Base-by-base conservation (phyloP, 2,797 vertebrate genomes). In the Hoplostethus mediterraneus region DNA sequence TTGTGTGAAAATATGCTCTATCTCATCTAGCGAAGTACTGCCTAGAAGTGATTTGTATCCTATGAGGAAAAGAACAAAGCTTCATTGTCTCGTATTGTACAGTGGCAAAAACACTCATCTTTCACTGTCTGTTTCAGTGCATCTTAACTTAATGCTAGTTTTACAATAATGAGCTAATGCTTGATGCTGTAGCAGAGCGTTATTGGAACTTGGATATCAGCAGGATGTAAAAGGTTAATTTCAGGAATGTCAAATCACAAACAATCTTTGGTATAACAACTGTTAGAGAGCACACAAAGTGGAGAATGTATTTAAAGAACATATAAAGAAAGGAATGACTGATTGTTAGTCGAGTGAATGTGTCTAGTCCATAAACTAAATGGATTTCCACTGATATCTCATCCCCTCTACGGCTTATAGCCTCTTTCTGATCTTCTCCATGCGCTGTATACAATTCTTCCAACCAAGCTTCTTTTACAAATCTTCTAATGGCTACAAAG, bases 1-100 rank as follows among this genome's bases (percentile, higher is more conserved):
- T 51, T 84, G 58, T 63, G 73, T 73, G 70, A 87, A 90, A 92
- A 90, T 84, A 81, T 80, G 76, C 76, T 84, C 61, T 70, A 69
- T 85, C 75, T 84, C 62, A 75, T 85, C 77, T 31, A 42, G 73
- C 63, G 47, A 3, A 63, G 54, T 77, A 67, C 77, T 68, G 63
- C 71, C 67, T 65, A 57, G 56, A 21, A 72, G 16, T 77, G 60
- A 81, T 79, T 80, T 75, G 57, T 62, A 78, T 9, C 57, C 79
- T 68, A 49, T 53, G 48, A 83, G 38, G 36, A 47, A 73, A 62
- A 75, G 56, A 73, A 68, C 38, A 71, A 63, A 54, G 63, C 49
- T n/a, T 21, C 14, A 30, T 3, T 74, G 58, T 65, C 55, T 80
- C 6, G 49, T 54, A 73, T 44, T 44, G 55, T 57, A 52, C 9